These are phyloP conservation scores for Colletes collaris DNA, from an alignment of 2,888 invertebrate species.

Conservation along the genomic window DNA sequence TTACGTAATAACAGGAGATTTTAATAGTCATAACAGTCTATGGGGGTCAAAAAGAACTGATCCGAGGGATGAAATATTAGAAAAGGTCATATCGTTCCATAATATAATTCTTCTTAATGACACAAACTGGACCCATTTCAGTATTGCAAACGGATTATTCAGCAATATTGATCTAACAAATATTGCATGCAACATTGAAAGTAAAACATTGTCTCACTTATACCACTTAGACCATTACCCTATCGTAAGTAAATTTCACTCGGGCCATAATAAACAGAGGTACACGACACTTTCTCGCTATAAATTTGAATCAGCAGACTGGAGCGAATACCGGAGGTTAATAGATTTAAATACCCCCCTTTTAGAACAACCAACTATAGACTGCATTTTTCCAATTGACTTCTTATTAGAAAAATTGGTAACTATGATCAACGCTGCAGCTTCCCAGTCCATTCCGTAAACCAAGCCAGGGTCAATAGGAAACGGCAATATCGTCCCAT, in stretches of 20 bases:
- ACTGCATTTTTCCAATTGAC: too few relatives aligned
- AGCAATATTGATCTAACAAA: too few relatives aligned
- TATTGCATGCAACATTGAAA: too few relatives aligned
- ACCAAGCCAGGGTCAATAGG: neutral
- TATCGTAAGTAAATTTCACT: too few relatives aligned
- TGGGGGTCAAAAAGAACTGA: neutral
- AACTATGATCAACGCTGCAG: neutral
- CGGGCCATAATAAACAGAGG: too few relatives aligned
- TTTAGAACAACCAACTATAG: too few relatives aligned
- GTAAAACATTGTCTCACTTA: too few relatives aligned
- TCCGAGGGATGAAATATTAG: neutral
- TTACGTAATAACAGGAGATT: neutral
- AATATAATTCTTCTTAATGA: neutral
- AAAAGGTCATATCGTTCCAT: too few relatives aligned
- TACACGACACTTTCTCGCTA: too few relatives aligned
- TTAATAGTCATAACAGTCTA: neutral
- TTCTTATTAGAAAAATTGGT: neutral
- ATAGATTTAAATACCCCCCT: neutral
- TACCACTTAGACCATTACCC: too few relatives aligned
- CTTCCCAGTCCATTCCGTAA: neutral
- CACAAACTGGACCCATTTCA: neutral
- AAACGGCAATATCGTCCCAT: neutral
- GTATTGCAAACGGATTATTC: neutral
- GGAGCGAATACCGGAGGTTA: too few relatives aligned
- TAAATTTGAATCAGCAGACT: too few relatives aligned